A percentile compares a stretch with the other conserved stretches of the same genome.
These are phyloP conservation scores for Percopsis transmontana DNA, from an alignment of 2,113 vertebrate genomes.

Conservation along the genomic window DNA sequence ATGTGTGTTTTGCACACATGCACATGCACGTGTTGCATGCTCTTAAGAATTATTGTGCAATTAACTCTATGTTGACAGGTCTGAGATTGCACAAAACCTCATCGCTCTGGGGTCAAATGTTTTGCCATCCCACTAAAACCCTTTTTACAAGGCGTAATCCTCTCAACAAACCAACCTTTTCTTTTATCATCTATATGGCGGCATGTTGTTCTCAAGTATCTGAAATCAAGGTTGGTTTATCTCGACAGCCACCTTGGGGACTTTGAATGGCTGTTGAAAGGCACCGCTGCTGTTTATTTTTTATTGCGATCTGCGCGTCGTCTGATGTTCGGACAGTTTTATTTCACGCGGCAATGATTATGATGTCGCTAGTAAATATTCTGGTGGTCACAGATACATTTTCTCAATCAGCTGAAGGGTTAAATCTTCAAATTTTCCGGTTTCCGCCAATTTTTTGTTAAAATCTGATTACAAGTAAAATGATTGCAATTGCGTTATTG, in stretches of 20 bases:
- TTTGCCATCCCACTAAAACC: background rate
- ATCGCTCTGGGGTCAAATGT: background rate
- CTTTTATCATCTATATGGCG: slow-evolving; percentile 12
- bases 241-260: slow-evolving; percentile 15
- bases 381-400: slow-evolving; percentile 38
- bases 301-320: slow-evolving; percentile 24
- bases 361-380: slow-evolving; percentile 50
- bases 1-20: background rate
- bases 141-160: background rate
- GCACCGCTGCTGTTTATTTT: slow-evolving; percentile 33
- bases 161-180: slow-evolving; percentile 7
- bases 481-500: slow-evolving; percentile 34
- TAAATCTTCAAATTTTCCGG: slow-evolving; percentile 15
- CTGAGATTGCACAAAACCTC: background rate
- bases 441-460: slow-evolving; percentile 30
- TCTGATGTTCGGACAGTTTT: slow-evolving; percentile 21
- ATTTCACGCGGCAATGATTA: slow-evolving; percentile 59
- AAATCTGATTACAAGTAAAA: slow-evolving; percentile 47
- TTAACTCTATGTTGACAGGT: background rate
- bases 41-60: slow-evolving; percentile 11
- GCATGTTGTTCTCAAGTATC: slow-evolving; percentile 43
- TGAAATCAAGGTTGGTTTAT: slow-evolving; percentile 53
- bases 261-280: slow-evolving; percentile 61
- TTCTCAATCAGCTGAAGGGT: background rate
- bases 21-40: background rate